Evolutionary conservation across 2,113 vertebrate species (phyloP).

Genomic region (Pelobates fuscus): DNA sequence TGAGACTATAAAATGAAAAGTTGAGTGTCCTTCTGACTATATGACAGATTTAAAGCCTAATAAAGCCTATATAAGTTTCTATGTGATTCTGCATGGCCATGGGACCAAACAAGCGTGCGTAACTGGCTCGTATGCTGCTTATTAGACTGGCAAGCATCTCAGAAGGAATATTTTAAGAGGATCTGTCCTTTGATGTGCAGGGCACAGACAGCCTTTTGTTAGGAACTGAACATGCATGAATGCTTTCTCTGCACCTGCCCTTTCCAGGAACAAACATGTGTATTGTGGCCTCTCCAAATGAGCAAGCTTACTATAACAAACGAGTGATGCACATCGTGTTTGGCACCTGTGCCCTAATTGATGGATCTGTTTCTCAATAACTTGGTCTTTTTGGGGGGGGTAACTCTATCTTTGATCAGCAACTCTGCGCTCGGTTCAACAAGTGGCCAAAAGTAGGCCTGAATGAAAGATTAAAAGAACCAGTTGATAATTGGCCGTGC

Average conservation of each 20-base stretch:
- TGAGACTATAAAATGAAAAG: too few species aligned
- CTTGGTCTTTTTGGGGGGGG: background rate
- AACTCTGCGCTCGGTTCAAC: background rate
- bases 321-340: background rate
- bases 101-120: too few species aligned
- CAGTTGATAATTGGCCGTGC: background rate
- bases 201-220: conserved; percentile 23
- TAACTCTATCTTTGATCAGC: background rate
- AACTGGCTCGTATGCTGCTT: conserved; percentile 20
- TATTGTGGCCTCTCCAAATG: background rate
- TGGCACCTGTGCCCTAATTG: conserved; percentile 3
- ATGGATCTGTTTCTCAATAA: conserved; percentile 17
- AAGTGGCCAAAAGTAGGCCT: background rate
- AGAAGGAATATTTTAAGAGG: conserved; percentile 56
- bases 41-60: too few species aligned
- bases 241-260: conserved; percentile 13
- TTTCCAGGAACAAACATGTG: conserved; percentile 19
- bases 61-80: conserved; percentile 39
- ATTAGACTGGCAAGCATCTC: conserved; percentile 53
- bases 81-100: conserved; percentile 9
- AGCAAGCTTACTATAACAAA: background rate
- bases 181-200: conserved; percentile 18
- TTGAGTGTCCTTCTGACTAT: too few species aligned
- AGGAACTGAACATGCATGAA: background rate
- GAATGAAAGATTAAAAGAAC: background rate